Evolutionary conservation across 2,113 vertebrate species (phyloP), one percentile per base, ranked within the genome.

Genomic region (Lipophrys pholis): DNA sequence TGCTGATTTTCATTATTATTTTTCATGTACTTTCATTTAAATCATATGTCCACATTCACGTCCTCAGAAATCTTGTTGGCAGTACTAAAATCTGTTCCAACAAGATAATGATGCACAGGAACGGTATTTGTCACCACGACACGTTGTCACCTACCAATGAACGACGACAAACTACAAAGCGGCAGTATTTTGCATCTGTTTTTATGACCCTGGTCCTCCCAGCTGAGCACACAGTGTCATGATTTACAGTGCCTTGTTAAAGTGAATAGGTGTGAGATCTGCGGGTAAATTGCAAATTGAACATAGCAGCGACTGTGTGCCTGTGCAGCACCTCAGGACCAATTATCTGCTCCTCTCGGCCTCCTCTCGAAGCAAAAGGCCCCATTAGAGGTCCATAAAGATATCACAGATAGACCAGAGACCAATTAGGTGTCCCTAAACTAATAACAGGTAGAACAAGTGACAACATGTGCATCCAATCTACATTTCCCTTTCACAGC

Each of bases 351-450:
- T 76, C 71, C 60, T 71, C 73, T 87, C 82, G 52, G 82, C 51
- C 30, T 67, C 74, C 69, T 67, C 55, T 71, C 69, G 14, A 56
- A 82, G 78, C 73, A 83, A 81, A 85, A 73, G 72, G 55, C 53
- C 66, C 76, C 64, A 82, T 86, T 81, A 88, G 54, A 84, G 54
- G 64, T 82, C 86, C 67, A 76, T 85, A 81, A 89, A 89, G 81
- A 80, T 79, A 80, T 83, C 81, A 75, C 85, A 76, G 78, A 79
- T 73, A 87, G 89, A 86, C 78, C 75, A 56, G 89, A 90, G 90
- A 91, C 89, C 91, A 92, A 91, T 92, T 90, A 90, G 68, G 57
- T 35, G 60, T 82, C 82, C 83, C 86, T 74, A 66, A 89, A 85
- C 87, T 81, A 83, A 85, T 84, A 86, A 76, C 85, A 86, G 82